A percentile compares a stretch with the other conserved stretches of the same genome.
Conservation (phyloP, 2,888 invertebrate species). For the Apodemia hepburni region DNA sequence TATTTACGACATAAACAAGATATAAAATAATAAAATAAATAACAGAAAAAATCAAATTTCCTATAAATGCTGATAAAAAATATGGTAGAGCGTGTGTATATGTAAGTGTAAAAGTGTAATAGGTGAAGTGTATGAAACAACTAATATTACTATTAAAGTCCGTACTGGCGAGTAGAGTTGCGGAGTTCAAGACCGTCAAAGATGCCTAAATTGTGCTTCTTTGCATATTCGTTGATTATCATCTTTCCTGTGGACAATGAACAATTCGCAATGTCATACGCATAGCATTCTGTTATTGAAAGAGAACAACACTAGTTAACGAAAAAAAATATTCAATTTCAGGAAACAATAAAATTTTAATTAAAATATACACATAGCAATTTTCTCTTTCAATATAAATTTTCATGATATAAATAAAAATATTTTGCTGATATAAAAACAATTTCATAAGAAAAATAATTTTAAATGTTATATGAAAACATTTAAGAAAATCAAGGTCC, state of each 20-base stretch:
- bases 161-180: constrained; percentile 89
- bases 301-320: constrained; percentile 16
- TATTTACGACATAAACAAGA: too few relatives aligned
- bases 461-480: too few relatives aligned
- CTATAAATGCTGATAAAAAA: too few relatives aligned
- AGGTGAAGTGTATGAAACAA: constrained; percentile 47
- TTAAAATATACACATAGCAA: constrained; percentile 17
- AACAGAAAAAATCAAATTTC: too few relatives aligned
- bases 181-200: constrained; percentile 87
- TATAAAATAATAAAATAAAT: too few relatives aligned
- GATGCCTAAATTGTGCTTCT: constrained; percentile 87
- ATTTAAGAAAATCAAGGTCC: too few relatives aligned
- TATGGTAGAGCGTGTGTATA: background rate
- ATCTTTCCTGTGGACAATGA: constrained; percentile 82
- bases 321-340: constrained; percentile 28
- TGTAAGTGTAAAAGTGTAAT: background rate
- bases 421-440: background rate
- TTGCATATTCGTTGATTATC: constrained; percentile 87
- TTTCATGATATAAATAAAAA: background rate
- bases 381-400: constrained; percentile 19
- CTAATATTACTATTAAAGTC: constrained; percentile 85
- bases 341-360: constrained; percentile 15
- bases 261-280: constrained; percentile 23
- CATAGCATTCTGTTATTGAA: constrained; percentile 4
- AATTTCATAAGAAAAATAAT: too few relatives aligned